phyloP scores from a whole-genome alignment of 2,797 vertebrate species.

The Lemur catta region DNA sequence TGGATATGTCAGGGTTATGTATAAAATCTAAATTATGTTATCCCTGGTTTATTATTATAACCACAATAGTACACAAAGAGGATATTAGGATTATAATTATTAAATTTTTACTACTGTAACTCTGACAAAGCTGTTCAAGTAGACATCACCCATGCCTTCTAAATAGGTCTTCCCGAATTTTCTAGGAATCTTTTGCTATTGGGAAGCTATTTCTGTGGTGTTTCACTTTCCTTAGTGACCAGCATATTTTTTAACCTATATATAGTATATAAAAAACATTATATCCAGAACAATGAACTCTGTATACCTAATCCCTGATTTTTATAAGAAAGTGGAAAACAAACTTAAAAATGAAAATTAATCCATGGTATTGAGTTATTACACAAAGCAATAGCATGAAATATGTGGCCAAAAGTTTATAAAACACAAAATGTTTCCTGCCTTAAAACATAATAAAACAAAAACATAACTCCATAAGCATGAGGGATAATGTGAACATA shows the following conservation, averaged over 20 bases:
- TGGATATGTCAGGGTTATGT: background rate
- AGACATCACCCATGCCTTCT: background rate
- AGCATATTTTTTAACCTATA: background rate
- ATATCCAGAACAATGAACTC: background rate
- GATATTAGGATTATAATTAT: background rate
- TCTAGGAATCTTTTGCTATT: background rate
- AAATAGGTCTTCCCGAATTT: background rate
- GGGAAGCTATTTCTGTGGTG: background rate
- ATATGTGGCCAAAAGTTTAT: background rate
- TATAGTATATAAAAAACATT: background rate
- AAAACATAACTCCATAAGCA: background rate
- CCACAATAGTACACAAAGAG: background rate
- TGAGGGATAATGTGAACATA: background rate
- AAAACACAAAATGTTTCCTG: background rate
- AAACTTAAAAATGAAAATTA: background rate
- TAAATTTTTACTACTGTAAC: background rate
- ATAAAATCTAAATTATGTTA: background rate
- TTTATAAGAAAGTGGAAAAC: background rate
- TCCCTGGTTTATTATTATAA: background rate
- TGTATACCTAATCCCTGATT: background rate
- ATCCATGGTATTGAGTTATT: background rate
- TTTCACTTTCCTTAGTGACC: background rate
- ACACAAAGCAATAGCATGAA: background rate
- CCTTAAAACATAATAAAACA: background rate
- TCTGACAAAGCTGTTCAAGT: background rate